Evolutionary conservation across 2,797 vertebrate species (phyloP).

Genomic region (Valencia hispanica): DNA sequence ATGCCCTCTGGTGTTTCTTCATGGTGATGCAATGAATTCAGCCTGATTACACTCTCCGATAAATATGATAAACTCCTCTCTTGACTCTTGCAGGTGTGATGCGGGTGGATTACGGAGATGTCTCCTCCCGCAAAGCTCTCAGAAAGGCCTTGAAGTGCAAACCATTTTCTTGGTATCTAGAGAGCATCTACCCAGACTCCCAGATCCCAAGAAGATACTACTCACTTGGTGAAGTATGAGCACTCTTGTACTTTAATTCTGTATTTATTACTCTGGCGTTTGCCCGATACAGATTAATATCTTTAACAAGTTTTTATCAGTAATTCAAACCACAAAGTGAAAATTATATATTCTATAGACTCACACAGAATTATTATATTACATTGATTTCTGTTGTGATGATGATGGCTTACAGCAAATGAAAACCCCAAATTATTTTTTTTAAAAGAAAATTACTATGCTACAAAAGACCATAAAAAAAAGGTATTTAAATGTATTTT

Average conservation of each 20-base stretch:
- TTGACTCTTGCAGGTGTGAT: conserved; percentile 86
- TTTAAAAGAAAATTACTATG: too few relatives aligned
- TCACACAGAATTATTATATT: too few relatives aligned
- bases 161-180: conserved; percentile 98
- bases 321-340: too few relatives aligned
- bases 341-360: too few relatives aligned
- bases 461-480: too few relatives aligned
- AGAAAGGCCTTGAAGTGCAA: conserved; percentile 90
- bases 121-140: conserved; percentile 90
- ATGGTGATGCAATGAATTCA: conserved; percentile 44
- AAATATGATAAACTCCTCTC: conserved; percentile 14
- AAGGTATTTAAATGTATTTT: too few relatives aligned
- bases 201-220: conserved; percentile 98
- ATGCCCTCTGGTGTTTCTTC: conserved; percentile 72
- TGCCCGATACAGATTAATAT: neutral
- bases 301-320: neutral
- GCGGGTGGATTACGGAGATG: conserved; percentile 95
- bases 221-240: conserved; percentile 97
- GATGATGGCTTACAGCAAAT: too few relatives aligned
- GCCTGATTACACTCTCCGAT: neutral
- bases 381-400: too few relatives aligned
- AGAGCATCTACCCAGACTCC: conserved; percentile 96
- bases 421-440: too few relatives aligned
- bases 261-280: neutral
- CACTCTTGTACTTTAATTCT: conserved; percentile 62